These are phyloP conservation scores for Hylaeus anthracinus DNA, from an alignment of 1,140 invertebrate species.

Conservation along the genomic window DNA sequence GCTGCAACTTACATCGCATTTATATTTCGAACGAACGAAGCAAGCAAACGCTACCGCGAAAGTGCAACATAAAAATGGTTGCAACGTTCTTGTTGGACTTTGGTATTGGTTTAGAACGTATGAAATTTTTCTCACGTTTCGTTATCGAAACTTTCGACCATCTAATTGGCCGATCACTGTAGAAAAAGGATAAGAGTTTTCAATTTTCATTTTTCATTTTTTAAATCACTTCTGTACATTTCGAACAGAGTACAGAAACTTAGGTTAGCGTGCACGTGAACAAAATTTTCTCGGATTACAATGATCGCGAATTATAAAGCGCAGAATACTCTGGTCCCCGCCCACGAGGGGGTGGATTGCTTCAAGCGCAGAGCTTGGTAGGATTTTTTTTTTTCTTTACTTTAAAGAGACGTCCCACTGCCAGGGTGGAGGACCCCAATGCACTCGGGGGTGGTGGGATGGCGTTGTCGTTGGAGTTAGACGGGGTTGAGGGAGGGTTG, in stretches of 20 bases:
- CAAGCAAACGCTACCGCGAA: background rate
- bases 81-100: no score
- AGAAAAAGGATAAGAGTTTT: no score
- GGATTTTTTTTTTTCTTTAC: constrained; percentile 30
- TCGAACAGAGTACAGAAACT: no score
- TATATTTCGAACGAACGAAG: constrained; percentile 41
- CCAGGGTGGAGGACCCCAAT: constrained; percentile 40
- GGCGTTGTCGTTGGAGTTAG: background rate
- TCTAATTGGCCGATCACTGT: no score
- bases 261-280: no score
- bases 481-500: constrained; percentile 1
- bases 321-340: constrained; percentile 33
- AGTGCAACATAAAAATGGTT: constrained; percentile 1
- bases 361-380: constrained; percentile 32
- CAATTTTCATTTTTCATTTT: no score
- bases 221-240: no score
- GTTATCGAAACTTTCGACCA: no score
- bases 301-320: background rate
- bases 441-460: constrained; percentile 17
- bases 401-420: constrained; percentile 40
- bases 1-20: constrained; percentile 37
- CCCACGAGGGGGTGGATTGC: constrained; percentile 4
- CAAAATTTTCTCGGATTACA: no score
- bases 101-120: no score
- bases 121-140: no score